phyloP scores from a whole-genome alignment of 2,113 vertebrate species.

The Actenoides lindsayi region DNA sequence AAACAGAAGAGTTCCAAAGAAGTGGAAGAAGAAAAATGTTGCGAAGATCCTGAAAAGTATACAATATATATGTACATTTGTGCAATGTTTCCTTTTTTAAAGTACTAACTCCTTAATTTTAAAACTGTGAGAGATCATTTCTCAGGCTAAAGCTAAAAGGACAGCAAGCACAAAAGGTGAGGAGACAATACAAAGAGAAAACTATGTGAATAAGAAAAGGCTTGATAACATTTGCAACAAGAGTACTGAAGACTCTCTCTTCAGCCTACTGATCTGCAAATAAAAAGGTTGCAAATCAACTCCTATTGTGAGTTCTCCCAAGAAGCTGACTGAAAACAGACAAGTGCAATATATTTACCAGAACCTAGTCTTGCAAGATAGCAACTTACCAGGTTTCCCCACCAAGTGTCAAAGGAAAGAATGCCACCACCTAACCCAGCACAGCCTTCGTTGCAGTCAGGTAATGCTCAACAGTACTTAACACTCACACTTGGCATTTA shows the following conservation, averaged over 20 bases:
- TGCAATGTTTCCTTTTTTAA: neutral
- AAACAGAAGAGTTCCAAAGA: neutral
- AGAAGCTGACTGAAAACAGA: neutral
- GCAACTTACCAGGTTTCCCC: neutral
- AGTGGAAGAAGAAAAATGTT: neutral
- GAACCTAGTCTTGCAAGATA: neutral
- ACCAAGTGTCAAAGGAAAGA: neutral
- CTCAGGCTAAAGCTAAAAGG: neutral
- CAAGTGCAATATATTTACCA: too few relatives aligned
- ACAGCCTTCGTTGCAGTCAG: neutral
- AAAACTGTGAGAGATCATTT: neutral
- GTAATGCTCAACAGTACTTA: neutral
- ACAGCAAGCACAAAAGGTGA: neutral
- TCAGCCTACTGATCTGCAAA: neutral
- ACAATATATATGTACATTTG: rapidly evolving
- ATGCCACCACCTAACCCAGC: neutral
- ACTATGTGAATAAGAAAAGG: neutral
- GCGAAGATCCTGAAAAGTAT: neutral
- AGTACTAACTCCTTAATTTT: neutral
- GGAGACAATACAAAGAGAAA: neutral
- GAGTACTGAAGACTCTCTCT: neutral
- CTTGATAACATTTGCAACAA: neutral
- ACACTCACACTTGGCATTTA: neutral
- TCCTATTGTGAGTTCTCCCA: neutral
- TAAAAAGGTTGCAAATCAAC: neutral